Conservation (phyloP, 2,888 invertebrate species). For the Baccha elongata region DNA sequence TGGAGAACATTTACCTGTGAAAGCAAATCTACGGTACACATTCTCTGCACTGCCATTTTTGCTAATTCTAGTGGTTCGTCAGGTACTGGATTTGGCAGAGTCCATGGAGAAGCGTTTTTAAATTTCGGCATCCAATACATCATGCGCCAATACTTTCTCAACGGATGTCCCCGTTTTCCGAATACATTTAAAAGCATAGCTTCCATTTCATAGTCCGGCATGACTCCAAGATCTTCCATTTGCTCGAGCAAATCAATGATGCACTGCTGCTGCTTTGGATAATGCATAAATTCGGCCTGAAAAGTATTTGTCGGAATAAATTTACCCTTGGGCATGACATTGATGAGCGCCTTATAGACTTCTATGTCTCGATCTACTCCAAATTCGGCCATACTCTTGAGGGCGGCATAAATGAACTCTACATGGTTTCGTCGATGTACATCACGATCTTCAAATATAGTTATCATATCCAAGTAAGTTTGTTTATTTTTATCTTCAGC, state of each 20-base stretch:
- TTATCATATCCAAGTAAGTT: slow-evolving; percentile 88
- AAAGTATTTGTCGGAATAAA: slow-evolving; percentile 92
- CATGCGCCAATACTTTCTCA: slow-evolving; percentile 91
- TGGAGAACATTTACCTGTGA: slow-evolving; percentile 86
- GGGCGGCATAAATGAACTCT: slow-evolving; percentile 95
- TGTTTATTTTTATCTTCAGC: slow-evolving; percentile 83
- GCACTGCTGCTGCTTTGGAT: slow-evolving; percentile 97
- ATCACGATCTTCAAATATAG: slow-evolving; percentile 88
- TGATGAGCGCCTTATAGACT: slow-evolving; percentile 92
- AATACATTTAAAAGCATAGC: slow-evolving; percentile 92
- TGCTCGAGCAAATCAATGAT: slow-evolving; percentile 92
- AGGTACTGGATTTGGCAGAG: slow-evolving; percentile 90
- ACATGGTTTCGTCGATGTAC: slow-evolving; percentile 92
- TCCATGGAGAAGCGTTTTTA: slow-evolving; percentile 94
- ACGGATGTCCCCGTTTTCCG: slow-evolving; percentile 89
- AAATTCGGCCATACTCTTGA: slow-evolving; percentile 94
- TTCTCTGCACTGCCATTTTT: slow-evolving; percentile 90
- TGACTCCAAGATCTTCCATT: slow-evolving; percentile 97
- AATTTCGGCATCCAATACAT: slow-evolving; percentile 98
- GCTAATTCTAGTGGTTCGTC: slow-evolving; percentile 90
- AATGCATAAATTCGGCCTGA: slow-evolving; percentile 96
- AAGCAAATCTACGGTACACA: slow-evolving; percentile 91
- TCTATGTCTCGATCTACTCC: slow-evolving; percentile 94
- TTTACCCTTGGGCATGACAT: slow-evolving; percentile 94
- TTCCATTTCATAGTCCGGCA: slow-evolving; percentile 95